These are phyloP conservation scores for Arrhopalites spinosus DNA, from an alignment of 2,888 invertebrate genomes.

Conservation along the genomic window DNA sequence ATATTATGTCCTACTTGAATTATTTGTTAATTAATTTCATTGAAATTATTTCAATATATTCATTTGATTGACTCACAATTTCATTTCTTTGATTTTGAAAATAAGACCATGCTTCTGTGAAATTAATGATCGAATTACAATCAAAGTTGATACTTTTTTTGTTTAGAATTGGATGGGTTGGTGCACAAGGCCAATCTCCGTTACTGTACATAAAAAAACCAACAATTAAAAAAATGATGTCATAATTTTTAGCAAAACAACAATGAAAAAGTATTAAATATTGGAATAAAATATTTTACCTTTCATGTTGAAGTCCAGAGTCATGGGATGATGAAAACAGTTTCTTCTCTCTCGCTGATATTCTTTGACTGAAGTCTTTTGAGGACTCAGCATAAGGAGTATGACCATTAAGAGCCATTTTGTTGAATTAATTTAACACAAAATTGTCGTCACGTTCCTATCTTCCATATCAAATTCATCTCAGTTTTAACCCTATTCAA, in stretches of 20 bases:
- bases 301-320: conserved; percentile 22
- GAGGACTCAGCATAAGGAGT: neutral
- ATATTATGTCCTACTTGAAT: too few relatives aligned
- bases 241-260: neutral
- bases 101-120: conserved; percentile 56
- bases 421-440: neutral
- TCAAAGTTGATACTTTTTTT: conserved; percentile 56
- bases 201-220: conserved; percentile 19
- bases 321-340: conserved; percentile 47
- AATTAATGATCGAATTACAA: conserved; percentile 55
- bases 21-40: neutral
- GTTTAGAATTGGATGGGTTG: conserved; percentile 50
- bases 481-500: neutral
- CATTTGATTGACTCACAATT: conserved; percentile 47
- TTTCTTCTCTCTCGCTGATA: conserved; percentile 55
- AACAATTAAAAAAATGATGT: conserved; percentile 19
- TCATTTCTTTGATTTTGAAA: conserved; percentile 54
- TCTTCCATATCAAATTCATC: neutral
- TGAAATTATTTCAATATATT: neutral
- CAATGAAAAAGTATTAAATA: neutral
- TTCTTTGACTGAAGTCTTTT: neutral
- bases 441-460: neutral
- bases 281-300: conserved; percentile 11
- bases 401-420: conserved; percentile 24
- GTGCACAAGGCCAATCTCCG: conserved; percentile 34